phyloP scores from a whole-genome alignment of 2,888 invertebrate species.

The Drosophila pullipes region DNA sequence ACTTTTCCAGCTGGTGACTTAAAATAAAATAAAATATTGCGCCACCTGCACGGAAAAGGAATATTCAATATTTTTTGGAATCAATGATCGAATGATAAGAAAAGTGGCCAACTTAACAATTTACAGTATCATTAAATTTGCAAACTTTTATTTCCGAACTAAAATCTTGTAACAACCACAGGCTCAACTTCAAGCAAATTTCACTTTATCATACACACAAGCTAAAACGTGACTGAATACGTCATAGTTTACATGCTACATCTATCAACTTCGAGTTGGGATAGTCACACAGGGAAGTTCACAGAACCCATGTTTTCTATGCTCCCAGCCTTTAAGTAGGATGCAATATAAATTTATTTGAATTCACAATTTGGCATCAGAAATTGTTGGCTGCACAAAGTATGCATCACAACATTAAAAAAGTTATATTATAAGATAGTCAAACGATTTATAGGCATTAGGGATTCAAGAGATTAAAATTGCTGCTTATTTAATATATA shows the following conservation, averaged over 20 bases:
- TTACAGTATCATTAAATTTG: constrained; percentile 27
- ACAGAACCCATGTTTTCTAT: not conserved
- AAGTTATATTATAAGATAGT: not conserved
- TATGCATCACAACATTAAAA: constrained; percentile 31
- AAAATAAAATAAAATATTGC: constrained; percentile 41
- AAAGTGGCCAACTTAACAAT: too few species aligned
- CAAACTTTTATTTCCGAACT: too few species aligned
- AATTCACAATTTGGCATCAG: not conserved
- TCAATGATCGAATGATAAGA: not conserved
- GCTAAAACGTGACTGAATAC: not conserved
- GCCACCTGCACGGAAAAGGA: constrained; percentile 39
- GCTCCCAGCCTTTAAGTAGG: not conserved
- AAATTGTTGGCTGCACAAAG: constrained; percentile 13
- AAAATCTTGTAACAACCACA: too few species aligned
- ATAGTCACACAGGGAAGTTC: not conserved
- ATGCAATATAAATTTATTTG: not conserved
- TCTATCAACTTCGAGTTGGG: not conserved
- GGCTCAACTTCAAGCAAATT: too few species aligned
- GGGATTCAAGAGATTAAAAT: constrained; percentile 67
- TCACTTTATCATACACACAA: too few species aligned
- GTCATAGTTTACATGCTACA: not conserved
- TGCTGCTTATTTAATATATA: constrained; percentile 57
- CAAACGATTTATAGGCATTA: constrained; percentile 38
- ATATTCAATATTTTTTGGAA: constrained; percentile 68
- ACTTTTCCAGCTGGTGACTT: constrained; percentile 25